phyloP scores from a whole-genome alignment of 1,140 invertebrate species.

The Trichogramma pretiosum region DNA sequence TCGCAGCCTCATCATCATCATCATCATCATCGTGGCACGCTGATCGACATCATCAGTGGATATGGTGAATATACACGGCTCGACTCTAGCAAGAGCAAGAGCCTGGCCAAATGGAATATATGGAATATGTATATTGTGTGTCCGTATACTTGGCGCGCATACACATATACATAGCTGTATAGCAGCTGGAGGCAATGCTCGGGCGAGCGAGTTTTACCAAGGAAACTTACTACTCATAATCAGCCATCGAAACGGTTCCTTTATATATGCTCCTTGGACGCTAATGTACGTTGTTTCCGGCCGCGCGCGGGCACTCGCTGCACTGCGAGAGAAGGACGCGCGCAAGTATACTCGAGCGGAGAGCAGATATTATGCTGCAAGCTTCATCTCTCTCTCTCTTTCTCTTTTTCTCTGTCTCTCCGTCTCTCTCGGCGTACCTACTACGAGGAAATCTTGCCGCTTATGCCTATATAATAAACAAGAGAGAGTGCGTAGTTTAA shows the following conservation, averaged over 20 bases:
- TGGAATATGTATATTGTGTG: too few species aligned
- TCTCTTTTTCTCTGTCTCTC: background rate
- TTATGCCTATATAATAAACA: background rate
- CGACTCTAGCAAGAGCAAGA: background rate
- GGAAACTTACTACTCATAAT: conserved; percentile 21
- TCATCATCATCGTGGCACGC: background rate
- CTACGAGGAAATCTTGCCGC: conserved; percentile 16
- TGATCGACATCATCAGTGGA: too few species aligned
- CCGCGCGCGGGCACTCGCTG: too few species aligned
- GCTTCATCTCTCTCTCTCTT: background rate
- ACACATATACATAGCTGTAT: too few species aligned
- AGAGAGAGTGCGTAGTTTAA: conserved; percentile 14
- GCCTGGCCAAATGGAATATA: conserved; percentile 24
- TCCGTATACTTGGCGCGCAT: too few species aligned
- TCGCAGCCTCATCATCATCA: too few species aligned
- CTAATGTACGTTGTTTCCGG: conserved; percentile 26
- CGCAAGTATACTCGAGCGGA: conserved; percentile 22
- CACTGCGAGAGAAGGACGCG: too few species aligned
- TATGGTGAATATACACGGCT: too few species aligned
- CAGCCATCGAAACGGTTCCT: conserved; percentile 28
- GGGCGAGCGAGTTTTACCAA: background rate
- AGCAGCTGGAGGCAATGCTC: background rate
- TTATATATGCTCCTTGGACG: too few species aligned
- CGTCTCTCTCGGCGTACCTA: background rate
- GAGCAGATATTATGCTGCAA: conserved; percentile 20